Evolutionary conservation across 1,140 invertebrate genomes (phyloP).

Genomic region (Plodia interpunctella): DNA sequence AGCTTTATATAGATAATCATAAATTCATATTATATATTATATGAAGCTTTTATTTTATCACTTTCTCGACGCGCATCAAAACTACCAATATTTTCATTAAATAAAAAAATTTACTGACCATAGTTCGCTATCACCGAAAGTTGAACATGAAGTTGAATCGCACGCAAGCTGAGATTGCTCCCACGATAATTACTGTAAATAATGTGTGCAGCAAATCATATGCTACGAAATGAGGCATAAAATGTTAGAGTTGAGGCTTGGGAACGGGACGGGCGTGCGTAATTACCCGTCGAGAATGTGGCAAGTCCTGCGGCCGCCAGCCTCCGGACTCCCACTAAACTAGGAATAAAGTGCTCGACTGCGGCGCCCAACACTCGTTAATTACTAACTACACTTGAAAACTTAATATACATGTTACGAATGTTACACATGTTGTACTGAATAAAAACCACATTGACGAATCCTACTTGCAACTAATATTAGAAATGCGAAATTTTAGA

Average conservation of each 20-base stretch:
- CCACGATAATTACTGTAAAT: constrained; percentile 67
- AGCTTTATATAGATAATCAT: no score
- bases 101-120: not conserved
- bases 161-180: constrained; percentile 43
- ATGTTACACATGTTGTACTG: constrained; percentile 28
- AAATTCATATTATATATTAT: no score
- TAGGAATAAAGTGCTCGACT: constrained; percentile 63
- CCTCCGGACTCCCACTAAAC: constrained; percentile 54
- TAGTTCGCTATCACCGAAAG: constrained; percentile 27
- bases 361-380: constrained; percentile 62
- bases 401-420: constrained; percentile 51
- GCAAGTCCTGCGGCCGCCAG: constrained; percentile 58
- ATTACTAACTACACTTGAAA: constrained; percentile 64
- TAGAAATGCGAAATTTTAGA: no score
- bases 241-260: constrained; percentile 64
- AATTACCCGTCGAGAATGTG: constrained; percentile 72
- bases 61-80: no score
- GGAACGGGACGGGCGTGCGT: constrained; percentile 63
- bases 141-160: constrained; percentile 34
- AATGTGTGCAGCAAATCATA: constrained; percentile 67
- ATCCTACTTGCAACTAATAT: no score
- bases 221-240: constrained; percentile 68
- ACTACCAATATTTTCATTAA: no score
- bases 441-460: not conserved
- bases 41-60: no score